These are phyloP conservation scores for Hyposoter dolosus DNA, from an alignment of 2,888 invertebrate species.

Conservation along the genomic window DNA sequence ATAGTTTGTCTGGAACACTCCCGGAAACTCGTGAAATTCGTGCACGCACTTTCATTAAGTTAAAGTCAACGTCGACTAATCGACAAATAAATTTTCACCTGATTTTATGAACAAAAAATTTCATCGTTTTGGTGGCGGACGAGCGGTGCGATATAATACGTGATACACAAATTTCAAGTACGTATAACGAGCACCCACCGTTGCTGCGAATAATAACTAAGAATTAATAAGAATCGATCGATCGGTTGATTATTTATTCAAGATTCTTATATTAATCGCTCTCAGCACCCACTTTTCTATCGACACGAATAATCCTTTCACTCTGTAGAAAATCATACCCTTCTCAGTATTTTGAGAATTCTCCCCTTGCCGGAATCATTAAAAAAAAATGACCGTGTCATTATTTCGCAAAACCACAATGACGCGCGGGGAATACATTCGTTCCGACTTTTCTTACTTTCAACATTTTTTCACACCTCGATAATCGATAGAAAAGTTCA, in stretches of 20 bases:
- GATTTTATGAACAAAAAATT: not conserved
- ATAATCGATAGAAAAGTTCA: not conserved
- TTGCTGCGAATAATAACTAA: not conserved
- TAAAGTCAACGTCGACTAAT: not conserved
- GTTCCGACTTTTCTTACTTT: not conserved
- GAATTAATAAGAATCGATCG: not conserved
- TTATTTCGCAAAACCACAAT: not conserved
- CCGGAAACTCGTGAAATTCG: not conserved
- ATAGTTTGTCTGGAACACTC: not conserved
- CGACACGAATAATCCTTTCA: not conserved
- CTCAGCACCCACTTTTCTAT: not conserved
- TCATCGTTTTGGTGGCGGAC: constrained; percentile 27
- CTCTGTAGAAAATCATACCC: not conserved
- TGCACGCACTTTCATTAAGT: not conserved
- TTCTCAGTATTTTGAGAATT: not conserved
- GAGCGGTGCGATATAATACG: constrained; percentile 63
- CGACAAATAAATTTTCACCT: not conserved
- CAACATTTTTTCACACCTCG: not conserved
- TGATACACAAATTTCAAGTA: constrained; percentile 63
- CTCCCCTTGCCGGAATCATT: not conserved
- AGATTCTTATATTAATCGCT: not conserved
- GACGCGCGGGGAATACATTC: not conserved
- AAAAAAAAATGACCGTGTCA: not conserved
- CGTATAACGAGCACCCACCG: constrained; percentile 63
- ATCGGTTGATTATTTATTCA: not conserved